These are phyloP conservation scores for Microchrysa polita DNA, from an alignment of 2,888 invertebrate genomes.

Conservation along the genomic window DNA sequence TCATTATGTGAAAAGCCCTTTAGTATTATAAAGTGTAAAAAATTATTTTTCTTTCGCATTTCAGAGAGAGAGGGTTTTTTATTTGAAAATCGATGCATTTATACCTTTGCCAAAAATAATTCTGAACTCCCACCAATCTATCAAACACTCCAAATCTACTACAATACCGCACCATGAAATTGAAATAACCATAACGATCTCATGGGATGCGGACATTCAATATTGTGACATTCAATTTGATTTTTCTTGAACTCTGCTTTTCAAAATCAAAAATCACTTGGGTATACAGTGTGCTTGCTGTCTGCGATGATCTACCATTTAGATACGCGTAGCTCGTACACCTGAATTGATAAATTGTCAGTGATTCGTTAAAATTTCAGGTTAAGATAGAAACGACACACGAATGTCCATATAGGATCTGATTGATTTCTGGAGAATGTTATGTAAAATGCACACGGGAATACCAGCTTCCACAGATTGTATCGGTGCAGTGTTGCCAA, in stretches of 20 bases:
- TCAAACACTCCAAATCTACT: slow-evolving; percentile 10
- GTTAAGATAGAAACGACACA: no score
- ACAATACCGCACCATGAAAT: neutral
- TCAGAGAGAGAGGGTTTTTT: no score
- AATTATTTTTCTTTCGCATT: no score
- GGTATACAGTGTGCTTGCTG: no score
- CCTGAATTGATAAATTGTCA: slow-evolving; percentile 48
- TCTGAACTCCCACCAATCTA: slow-evolving; percentile 4
- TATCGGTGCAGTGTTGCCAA: no score
- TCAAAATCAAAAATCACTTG: neutral
- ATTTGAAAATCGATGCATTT: no score
- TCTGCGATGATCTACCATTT: neutral
- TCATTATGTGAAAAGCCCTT: no score
- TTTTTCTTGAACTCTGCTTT: neutral
- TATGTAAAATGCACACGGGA: no score
- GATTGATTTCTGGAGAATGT: no score
- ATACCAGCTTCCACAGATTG: no score
- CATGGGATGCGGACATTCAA: slow-evolving; percentile 19
- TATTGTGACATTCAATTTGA: slow-evolving; percentile 48
- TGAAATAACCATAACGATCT: slow-evolving; percentile 10
- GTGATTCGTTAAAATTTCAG: slow-evolving; percentile 45
- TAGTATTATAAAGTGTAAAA: no score
- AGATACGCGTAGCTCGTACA: no score
- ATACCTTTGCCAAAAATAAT: neutral
- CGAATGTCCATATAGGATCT: slow-evolving; percentile 1